These are phyloP conservation scores for Philopotamus ludificatus DNA, from an alignment of 1,140 invertebrate species.

Conservation along the genomic window DNA sequence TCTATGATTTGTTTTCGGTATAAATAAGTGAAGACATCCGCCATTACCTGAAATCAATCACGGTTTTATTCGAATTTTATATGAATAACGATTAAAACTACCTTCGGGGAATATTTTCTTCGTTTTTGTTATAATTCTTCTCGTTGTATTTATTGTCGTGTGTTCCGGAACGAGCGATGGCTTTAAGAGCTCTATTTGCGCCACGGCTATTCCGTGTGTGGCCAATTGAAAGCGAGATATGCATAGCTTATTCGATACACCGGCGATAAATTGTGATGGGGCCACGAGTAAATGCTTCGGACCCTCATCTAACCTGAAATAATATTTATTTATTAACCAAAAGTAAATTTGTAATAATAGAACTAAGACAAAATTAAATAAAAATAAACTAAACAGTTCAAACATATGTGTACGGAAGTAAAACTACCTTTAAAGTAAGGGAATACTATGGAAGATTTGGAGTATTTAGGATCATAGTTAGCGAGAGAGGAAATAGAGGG, in stretches of 20 bases:
- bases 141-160: constrained; percentile 24
- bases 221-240: constrained; percentile 35
- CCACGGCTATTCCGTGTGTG: constrained; percentile 18
- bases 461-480: too few species aligned
- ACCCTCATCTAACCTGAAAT: too few species aligned
- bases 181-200: constrained; percentile 31
- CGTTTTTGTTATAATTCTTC: constrained; percentile 21
- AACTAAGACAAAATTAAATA: too few species aligned
- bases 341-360: too few species aligned
- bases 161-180: background rate
- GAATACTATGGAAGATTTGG: too few species aligned
- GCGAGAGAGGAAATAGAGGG: too few species aligned
- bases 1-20: constrained; percentile 47
- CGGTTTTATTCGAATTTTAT: background rate
- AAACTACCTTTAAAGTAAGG: too few species aligned
- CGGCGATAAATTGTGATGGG: constrained; percentile 28
- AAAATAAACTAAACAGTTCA: too few species aligned
- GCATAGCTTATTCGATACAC: constrained; percentile 32
- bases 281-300: constrained; percentile 31
- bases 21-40: constrained; percentile 49
- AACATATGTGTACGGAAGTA: too few species aligned
- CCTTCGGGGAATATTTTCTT: constrained; percentile 32
- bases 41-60: constrained; percentile 47
- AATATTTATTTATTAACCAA: too few species aligned
- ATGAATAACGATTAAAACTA: constrained; percentile 1